Evolutionary conservation across 2,888 invertebrate genomes (phyloP).

Genomic region (Acleris emargana): DNA sequence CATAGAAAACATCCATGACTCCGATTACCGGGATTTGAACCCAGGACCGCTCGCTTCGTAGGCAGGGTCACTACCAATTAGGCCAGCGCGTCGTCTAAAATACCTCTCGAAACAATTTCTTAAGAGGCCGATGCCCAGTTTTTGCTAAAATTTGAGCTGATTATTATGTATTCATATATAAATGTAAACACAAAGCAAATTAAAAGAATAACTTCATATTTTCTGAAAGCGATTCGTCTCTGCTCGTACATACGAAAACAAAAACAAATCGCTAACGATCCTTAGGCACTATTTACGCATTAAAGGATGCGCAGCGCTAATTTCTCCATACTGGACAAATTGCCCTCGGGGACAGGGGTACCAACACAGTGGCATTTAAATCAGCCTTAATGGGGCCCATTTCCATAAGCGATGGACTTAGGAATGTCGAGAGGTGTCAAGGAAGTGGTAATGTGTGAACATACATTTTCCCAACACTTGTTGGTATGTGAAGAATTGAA

Average conservation of each 20-base stretch:
- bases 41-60: too few relatives aligned
- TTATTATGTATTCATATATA: too few relatives aligned
- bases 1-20: too few relatives aligned
- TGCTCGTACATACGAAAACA: slow-evolving; percentile 27
- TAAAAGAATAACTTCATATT: background rate
- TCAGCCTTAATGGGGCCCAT: slow-evolving; percentile 72
- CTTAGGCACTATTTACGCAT: slow-evolving; percentile 63
- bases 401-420: slow-evolving; percentile 67
- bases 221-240: slow-evolving; percentile 5
- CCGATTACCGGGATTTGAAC: too few relatives aligned
- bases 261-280: slow-evolving; percentile 66
- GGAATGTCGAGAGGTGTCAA: slow-evolving; percentile 43
- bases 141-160: too few relatives aligned
- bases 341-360: slow-evolving; percentile 54
- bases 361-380: slow-evolving; percentile 70
- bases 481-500: slow-evolving; percentile 24
- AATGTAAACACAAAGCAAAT: background rate
- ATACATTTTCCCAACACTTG: slow-evolving; percentile 22
- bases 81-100: too few relatives aligned
- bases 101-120: too few relatives aligned
- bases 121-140: too few relatives aligned
- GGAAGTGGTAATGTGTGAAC: slow-evolving; percentile 18
- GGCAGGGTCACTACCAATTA: too few relatives aligned
- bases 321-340: slow-evolving; percentile 63
- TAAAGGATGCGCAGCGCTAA: slow-evolving; percentile 45